These are phyloP conservation scores for Brachylomia viminalis DNA, from an alignment of 2,888 invertebrate genomes.

Conservation along the genomic window DNA sequence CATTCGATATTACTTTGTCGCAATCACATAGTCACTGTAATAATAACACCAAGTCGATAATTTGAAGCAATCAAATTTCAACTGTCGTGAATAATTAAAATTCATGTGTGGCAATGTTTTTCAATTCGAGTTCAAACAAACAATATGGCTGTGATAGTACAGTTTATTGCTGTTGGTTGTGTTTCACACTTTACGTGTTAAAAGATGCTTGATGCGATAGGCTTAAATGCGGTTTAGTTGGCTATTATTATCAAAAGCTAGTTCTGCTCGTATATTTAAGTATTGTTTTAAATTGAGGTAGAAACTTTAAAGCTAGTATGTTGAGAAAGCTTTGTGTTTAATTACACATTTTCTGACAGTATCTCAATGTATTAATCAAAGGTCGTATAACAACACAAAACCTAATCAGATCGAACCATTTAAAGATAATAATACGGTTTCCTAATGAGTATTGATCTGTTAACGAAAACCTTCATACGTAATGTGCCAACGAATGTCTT, in stretches of 20 bases:
- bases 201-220: slow-evolving; percentile 33
- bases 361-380: slow-evolving; percentile 24
- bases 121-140: slow-evolving; percentile 16
- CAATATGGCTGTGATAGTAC: neutral
- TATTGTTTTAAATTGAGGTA: neutral
- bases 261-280: neutral
- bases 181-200: slow-evolving; percentile 8
- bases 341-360: neutral
- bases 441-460: slow-evolving; percentile 34
- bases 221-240: slow-evolving; percentile 4
- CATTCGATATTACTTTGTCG: slow-evolving; percentile 82
- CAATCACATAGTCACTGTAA: slow-evolving; percentile 72
- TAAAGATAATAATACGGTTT: slow-evolving; percentile 21
- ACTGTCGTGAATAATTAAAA: slow-evolving; percentile 61
- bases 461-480: slow-evolving; percentile 49
- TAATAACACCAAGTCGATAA: slow-evolving; percentile 71
- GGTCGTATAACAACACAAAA: slow-evolving; percentile 14
- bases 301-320: neutral
- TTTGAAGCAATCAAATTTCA: slow-evolving; percentile 71
- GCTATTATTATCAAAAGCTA: slow-evolving; percentile 13
- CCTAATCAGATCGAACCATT: slow-evolving; percentile 7
- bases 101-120: slow-evolving; percentile 41
- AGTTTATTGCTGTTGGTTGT: slow-evolving; percentile 10
- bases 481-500: slow-evolving; percentile 52
- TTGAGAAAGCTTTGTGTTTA: slow-evolving; percentile 14